Conservation (phyloP, 1,140 invertebrate genomes). For the Ridgeia piscesae region DNA sequence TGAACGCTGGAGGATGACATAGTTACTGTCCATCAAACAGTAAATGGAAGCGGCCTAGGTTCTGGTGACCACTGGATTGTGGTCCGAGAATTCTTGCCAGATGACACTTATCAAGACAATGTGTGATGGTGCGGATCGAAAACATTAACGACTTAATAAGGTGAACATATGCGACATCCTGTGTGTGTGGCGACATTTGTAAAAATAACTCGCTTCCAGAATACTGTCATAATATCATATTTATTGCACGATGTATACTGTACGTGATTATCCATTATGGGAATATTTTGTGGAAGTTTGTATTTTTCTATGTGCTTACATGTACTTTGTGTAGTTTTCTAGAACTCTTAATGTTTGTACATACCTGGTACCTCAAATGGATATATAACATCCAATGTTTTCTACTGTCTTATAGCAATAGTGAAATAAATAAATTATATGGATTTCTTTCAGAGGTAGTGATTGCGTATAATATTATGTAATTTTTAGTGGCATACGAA, state of each 20-base stretch:
- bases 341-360: background rate
- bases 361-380: background rate
- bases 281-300: background rate
- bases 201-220: background rate
- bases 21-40: background rate
- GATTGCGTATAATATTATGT: too few relatives aligned
- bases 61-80: background rate
- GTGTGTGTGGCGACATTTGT: background rate
- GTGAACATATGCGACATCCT: background rate
- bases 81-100: background rate
- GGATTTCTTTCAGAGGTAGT: background rate
- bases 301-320: background rate
- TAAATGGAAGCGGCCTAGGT: background rate
- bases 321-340: background rate
- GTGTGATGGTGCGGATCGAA: too few relatives aligned
- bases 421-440: background rate
- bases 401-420: background rate
- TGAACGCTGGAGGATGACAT: conserved; percentile 23
- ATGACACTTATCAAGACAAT: too few relatives aligned
- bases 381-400: background rate
- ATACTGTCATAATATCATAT: background rate
- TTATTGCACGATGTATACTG: background rate
- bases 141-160: too few relatives aligned
- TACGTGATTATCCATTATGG: background rate
- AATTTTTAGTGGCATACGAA: too few relatives aligned